Evolutionary conservation across 2,797 vertebrate genomes (phyloP).

Genomic region (Myotis myotis): DNA sequence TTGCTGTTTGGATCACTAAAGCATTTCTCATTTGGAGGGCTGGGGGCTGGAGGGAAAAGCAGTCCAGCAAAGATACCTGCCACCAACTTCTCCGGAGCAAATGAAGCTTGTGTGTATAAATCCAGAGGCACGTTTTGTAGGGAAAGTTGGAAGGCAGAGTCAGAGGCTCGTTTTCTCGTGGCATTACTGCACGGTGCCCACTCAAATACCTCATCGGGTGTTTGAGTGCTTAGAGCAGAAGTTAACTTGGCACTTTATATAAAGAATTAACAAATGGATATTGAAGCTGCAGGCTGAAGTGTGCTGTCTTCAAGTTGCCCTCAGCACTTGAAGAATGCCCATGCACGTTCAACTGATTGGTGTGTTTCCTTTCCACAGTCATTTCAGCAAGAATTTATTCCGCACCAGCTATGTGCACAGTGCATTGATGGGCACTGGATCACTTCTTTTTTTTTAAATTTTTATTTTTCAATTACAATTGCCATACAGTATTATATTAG

Average conservation of each 20-base stretch:
- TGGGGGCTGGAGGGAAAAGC: not conserved
- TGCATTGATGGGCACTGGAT: not conserved
- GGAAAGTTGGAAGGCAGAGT: not conserved
- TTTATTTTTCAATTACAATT: not conserved
- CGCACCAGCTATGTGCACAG: not conserved
- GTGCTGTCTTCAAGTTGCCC: not conserved
- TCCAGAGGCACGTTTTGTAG: not conserved
- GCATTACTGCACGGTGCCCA: accelerated
- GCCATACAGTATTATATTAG: not conserved
- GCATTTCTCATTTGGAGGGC: not conserved
- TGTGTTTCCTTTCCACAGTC: not conserved
- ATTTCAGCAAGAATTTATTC: not conserved
- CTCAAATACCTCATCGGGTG: not conserved
- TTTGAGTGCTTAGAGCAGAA: not conserved
- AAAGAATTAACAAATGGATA: not conserved
- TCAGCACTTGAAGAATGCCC: not conserved
- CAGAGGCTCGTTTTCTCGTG: not conserved
- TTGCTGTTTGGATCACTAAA: not conserved
- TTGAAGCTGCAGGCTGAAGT: not conserved
- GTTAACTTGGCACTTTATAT: not conserved
- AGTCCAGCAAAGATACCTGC: not conserved
- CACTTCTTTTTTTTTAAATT: not conserved
- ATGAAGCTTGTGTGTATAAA: not conserved
- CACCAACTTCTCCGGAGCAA: not conserved
- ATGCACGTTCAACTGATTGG: not conserved